These are phyloP conservation scores for Gryllus bimaculatus DNA, from an alignment of 1,140 invertebrate species.

Conservation along the genomic window DNA sequence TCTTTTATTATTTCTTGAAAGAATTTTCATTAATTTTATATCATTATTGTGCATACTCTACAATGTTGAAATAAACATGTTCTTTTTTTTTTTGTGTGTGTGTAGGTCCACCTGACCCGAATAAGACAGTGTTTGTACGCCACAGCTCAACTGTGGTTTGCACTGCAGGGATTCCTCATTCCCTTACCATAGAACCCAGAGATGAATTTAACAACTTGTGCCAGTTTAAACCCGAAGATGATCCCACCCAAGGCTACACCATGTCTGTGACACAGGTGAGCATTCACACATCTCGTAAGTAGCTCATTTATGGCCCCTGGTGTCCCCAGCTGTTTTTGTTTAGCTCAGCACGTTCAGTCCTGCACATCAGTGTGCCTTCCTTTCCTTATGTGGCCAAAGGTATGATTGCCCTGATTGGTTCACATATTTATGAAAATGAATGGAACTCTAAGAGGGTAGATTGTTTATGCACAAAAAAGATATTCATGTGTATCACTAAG, in stretches of 20 bases:
- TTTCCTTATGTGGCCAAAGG: neutral
- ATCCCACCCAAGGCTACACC: conserved; percentile 52
- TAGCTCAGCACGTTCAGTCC: neutral
- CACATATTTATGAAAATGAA: neutral
- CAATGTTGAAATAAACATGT: conserved; percentile 12
- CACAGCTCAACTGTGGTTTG: conserved; percentile 81
- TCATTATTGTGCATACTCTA: neutral
- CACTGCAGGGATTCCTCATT: conserved; percentile 62
- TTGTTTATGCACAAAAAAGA: neutral
- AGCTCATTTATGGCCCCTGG: neutral
- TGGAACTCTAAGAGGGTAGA: neutral
- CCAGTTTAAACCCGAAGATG: conserved; percentile 47
- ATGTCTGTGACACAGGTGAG: conserved; percentile 36
- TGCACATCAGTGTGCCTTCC: neutral
- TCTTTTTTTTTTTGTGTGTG: conserved; percentile 31
- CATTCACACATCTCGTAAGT: neutral
- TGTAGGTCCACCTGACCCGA: conserved; percentile 68
- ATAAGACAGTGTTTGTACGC: conserved; percentile 72
- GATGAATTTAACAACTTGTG: conserved; percentile 85
- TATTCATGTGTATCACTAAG: neutral
- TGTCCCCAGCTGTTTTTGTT: neutral
- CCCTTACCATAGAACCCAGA: conserved; percentile 75
- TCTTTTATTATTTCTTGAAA: no score
- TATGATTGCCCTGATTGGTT: neutral
- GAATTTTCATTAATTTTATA: neutral